These are phyloP conservation scores for Leptopilina boulardi DNA, from an alignment of 1,140 invertebrate genomes.

Conservation along the genomic window DNA sequence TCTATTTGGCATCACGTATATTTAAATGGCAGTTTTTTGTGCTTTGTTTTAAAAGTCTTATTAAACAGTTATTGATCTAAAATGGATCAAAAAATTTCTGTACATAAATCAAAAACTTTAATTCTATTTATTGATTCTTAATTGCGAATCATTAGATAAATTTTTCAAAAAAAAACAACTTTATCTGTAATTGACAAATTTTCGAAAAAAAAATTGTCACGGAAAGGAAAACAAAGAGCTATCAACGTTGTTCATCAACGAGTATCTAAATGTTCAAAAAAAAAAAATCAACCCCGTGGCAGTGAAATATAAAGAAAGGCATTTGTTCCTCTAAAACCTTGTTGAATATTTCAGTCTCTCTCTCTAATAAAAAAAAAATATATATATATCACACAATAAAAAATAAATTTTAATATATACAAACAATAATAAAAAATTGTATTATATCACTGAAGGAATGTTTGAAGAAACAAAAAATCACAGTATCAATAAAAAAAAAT, in stretches of 20 bases:
- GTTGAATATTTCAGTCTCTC: conserved; percentile 21
- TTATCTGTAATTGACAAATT: too few relatives aligned
- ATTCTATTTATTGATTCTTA: too few relatives aligned
- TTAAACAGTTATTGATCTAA: neutral
- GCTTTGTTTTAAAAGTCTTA: neutral
- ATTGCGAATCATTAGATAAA: too few relatives aligned
- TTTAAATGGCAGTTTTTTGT: conserved; percentile 3
- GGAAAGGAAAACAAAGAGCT: neutral
- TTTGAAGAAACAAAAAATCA: conserved; percentile 50
- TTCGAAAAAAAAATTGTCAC: neutral
- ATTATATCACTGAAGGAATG: conserved; percentile 40
- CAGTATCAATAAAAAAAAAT: neutral
- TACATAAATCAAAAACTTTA: neutral
- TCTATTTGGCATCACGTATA: neutral
- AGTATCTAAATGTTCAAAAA: neutral
- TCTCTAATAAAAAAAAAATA: neutral
- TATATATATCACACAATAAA: neutral
- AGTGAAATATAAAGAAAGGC: neutral
- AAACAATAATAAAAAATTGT: neutral
- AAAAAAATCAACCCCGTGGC: neutral
- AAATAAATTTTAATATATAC: neutral
- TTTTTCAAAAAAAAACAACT: neutral
- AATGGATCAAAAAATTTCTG: too few relatives aligned
- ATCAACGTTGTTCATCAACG: neutral
- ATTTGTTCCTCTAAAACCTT: neutral